Conservation (phyloP, 1,140 invertebrate genomes). For the Drosophila mayri region DNA sequence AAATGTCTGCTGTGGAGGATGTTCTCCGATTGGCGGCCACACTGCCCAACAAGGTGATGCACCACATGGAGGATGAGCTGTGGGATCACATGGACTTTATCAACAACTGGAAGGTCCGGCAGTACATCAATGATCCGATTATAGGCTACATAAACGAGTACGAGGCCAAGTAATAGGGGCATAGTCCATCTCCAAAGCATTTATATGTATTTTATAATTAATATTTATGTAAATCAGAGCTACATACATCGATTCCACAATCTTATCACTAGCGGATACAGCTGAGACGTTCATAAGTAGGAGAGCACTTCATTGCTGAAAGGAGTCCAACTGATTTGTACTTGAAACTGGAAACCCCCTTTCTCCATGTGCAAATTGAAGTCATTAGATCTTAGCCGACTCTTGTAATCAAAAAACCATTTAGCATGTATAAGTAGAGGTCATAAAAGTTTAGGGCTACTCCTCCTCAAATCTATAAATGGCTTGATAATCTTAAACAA, state of each 20-base stretch:
- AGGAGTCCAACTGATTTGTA: neutral
- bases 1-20: conserved; percentile 37
- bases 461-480: conserved; percentile 30
- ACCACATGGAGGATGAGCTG: conserved; percentile 37
- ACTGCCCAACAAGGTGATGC: conserved; percentile 40
- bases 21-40: conserved; percentile 21
- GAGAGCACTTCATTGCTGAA: conserved; percentile 1
- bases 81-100: conserved; percentile 83
- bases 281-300: conserved; percentile 17
- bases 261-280: conserved; percentile 35
- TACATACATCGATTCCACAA: neutral
- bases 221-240: conserved; percentile 8
- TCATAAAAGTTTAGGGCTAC: conserved; percentile 18
- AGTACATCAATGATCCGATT: conserved; percentile 81
- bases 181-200: no score
- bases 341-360: neutral
- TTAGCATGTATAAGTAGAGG: conserved; percentile 5
- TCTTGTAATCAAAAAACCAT: conserved; percentile 19
- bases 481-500: conserved; percentile 2
- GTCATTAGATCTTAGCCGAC: conserved; percentile 12
- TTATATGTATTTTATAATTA: neutral
- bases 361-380: neutral
- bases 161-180: conserved; percentile 18
- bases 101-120: conserved; percentile 84
- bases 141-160: conserved; percentile 84